A percentile compares a stretch with the other conserved stretches of the same genome.
These are phyloP conservation scores for Drosophila gunungcola DNA, from an alignment of 1,140 invertebrate genomes.

Conservation along the genomic window DNA sequence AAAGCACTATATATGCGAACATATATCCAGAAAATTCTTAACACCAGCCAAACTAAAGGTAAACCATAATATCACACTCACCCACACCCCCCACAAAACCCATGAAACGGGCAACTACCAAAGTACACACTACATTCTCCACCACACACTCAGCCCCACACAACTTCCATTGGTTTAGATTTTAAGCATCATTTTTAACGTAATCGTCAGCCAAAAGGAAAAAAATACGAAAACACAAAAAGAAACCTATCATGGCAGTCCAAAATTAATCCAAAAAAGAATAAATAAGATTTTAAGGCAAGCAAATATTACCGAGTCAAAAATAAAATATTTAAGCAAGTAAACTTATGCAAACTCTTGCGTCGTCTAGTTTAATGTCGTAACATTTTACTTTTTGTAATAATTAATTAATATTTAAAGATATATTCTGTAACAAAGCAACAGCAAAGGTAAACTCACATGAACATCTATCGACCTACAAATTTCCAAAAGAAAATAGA, in stretches of 20 bases:
- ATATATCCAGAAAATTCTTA: constrained; percentile 71
- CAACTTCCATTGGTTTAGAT: constrained; percentile 81
- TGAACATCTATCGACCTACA: constrained; percentile 75
- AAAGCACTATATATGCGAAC: constrained; percentile 61
- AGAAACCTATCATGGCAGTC: constrained; percentile 62
- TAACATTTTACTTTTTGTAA: constrained; percentile 84
- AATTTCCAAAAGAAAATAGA: constrained; percentile 66
- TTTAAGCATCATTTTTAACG: constrained; percentile 83
- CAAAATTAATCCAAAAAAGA: constrained; percentile 68
- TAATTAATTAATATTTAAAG: constrained; percentile 81
- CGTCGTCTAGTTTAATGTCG: constrained; percentile 84
- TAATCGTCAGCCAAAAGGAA: constrained; percentile 74
- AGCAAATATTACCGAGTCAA: constrained; percentile 54
- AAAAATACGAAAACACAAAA: constrained; percentile 38
- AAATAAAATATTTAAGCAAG: constrained; percentile 74
- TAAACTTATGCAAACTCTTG: constrained; percentile 72
- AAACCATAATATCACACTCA: constrained; percentile 17
- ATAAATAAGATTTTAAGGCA: constrained; percentile 70
- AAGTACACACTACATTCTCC: constrained; percentile 30
- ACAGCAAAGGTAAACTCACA: constrained; percentile 43
- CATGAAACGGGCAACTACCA: constrained; percentile 24
- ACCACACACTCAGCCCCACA: constrained; percentile 39
- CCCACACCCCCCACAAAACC: constrained; percentile 10
- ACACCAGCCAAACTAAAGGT: constrained; percentile 38
- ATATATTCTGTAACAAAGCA: constrained; percentile 67